Base-by-base conservation (phyloP, 2,113 vertebrate species). In the Dunckerocampus dactyliophorus region DNA sequence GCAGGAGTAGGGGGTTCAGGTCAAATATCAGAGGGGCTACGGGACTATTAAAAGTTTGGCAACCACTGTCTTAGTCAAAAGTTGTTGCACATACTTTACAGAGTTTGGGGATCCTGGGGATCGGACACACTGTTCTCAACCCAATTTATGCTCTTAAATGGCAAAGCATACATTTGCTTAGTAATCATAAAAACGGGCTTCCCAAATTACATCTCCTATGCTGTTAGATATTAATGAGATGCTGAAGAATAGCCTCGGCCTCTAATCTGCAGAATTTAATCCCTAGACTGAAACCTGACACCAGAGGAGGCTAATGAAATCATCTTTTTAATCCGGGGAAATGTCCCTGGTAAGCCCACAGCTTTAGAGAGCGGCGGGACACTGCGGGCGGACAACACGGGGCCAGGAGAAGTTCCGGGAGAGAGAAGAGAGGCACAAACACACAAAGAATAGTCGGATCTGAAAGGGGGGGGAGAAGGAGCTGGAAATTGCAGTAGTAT, bases 141-240 rank as follows among this genome's bases (percentile, higher is more conserved):
- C 75, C 75, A 77, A 76, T 79, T 80, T 86, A 80, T 63, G 71
- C 75, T 82, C 75, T 85, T 85, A 87, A 82, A 87, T 74, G 82
- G 71, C 71, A 85, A 77, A 76, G 78, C 82, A 86, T 80, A 84
- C 79, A 84, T 87, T 85, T 86, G 83, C 82, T 82, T 82, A 70
- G 71, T 82, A 85, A 90, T 88, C 82, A 87, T 71, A 85, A 85
- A 80, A 76, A 68, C 62, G 45, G 68, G 75, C 79, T 80, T 79
- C 72, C 74, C 72, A 88, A 89, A 90, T 88, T 83, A 87, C 86
- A 88, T 83, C 86, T 85, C 77, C 75, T 49, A 56, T 59, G 68
- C 82, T 80, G 81, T 90, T 88, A 90, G 87, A 87, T 87, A 87
- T 90, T 90, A 90, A 89, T 90, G 89, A 90, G 82, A 88, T 89